Evolutionary conservation across 1,140 invertebrate species (phyloP).

Genomic region (Nasonia vitripennis): DNA sequence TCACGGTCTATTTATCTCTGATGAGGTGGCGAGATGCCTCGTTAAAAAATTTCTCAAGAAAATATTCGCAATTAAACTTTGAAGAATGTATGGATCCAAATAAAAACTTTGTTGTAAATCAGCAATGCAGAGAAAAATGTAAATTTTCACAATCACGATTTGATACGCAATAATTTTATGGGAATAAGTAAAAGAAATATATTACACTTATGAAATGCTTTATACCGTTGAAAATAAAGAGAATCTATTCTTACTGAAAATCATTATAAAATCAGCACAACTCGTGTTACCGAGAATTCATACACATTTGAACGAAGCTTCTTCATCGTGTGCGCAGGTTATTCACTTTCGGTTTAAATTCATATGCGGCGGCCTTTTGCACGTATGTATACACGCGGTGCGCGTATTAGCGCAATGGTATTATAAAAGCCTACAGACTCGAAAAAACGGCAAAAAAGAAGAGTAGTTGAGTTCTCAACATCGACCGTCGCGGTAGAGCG

Average conservation of each 20-base stretch:
- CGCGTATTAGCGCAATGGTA: background rate
- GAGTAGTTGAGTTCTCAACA: background rate
- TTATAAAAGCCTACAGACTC: too few species aligned
- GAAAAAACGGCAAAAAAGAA: background rate
- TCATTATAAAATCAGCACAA: slow-evolving; percentile 19
- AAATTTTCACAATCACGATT: too few species aligned
- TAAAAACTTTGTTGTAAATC: too few species aligned
- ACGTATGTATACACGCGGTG: background rate
- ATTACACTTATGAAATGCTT: too few species aligned
- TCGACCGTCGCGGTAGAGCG: background rate
- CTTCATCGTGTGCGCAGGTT: too few species aligned
- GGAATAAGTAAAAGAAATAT: too few species aligned
- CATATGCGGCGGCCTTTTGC: background rate
- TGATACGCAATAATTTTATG: too few species aligned
- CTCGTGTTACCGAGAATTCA: background rate
- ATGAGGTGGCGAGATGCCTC: background rate
- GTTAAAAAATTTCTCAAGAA: background rate
- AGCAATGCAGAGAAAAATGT: too few species aligned
- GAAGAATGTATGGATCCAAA: background rate
- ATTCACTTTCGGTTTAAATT: background rate
- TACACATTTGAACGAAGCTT: background rate
- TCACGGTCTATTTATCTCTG: background rate
- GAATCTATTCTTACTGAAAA: too few species aligned
- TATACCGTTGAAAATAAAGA: too few species aligned
- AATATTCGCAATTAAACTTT: background rate